phyloP scores from a whole-genome alignment of 1,140 invertebrate species.

The Cyrtorhinus lividipennis region DNA sequence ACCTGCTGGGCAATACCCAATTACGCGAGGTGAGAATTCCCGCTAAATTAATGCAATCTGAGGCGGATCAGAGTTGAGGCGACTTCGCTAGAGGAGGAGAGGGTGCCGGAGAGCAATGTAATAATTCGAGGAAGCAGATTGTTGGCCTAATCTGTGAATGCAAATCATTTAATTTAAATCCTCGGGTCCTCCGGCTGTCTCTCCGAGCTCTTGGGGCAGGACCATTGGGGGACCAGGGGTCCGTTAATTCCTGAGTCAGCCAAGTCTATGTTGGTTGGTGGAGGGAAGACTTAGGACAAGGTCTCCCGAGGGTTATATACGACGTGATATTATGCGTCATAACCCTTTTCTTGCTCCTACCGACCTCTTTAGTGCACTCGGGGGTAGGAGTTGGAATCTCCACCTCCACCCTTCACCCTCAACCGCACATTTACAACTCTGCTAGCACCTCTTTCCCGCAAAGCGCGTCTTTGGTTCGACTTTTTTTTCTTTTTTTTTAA shows the following conservation, averaged over 20 bases:
- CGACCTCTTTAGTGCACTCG: background rate
- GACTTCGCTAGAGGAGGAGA: background rate
- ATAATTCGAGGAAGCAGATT: constrained; percentile 5
- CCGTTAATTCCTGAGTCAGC: constrained; percentile 6
- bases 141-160: constrained; percentile 6
- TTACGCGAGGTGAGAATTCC: background rate
- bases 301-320: constrained; percentile 1
- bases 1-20: background rate
- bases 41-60: background rate
- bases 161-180: constrained; percentile 10
- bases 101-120: background rate
- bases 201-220: too few relatives aligned
- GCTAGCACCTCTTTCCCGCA: too few relatives aligned
- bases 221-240: too few relatives aligned
- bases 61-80: background rate
- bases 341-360: background rate
- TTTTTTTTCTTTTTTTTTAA: too few relatives aligned
- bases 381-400: background rate
- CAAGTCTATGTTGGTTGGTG: background rate
- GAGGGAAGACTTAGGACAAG: background rate
- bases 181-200: background rate
- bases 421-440: constrained; percentile 6
- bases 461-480: too few relatives aligned
- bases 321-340: constrained; percentile 3
- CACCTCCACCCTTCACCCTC: background rate